Conservation (phyloP, 2,888 invertebrate genomes). For the Portevinia maculata region DNA sequence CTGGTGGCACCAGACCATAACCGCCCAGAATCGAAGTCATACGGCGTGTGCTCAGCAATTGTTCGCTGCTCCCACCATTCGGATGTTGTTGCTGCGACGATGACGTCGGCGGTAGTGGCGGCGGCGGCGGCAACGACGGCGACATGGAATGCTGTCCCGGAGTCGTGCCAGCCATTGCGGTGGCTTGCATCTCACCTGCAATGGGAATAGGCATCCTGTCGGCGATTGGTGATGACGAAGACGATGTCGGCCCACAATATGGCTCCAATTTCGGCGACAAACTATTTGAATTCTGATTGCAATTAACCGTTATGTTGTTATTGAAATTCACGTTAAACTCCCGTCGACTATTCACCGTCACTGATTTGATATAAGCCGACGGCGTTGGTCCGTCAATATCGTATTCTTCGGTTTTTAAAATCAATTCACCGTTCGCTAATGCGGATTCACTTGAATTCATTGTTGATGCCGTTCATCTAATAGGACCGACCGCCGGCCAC, state of each 20-base stretch:
- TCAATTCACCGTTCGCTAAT: conserved; percentile 57
- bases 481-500: conserved; percentile 31
- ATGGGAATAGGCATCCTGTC: conserved; percentile 67
- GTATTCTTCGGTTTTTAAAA: conserved; percentile 70
- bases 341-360: background rate
- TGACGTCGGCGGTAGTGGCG: background rate
- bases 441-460: conserved; percentile 70
- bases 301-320: conserved; percentile 50
- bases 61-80: conserved; percentile 37
- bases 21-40: conserved; percentile 66
- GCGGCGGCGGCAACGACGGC: conserved; percentile 45
- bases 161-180: conserved; percentile 48
- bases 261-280: conserved; percentile 57
- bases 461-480: conserved; percentile 60
- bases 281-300: conserved; percentile 26
- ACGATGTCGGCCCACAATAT: conserved; percentile 22
- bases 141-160: conserved; percentile 63
- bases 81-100: background rate
- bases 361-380: conserved; percentile 38
- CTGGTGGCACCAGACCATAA: conserved; percentile 60
- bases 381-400: conserved; percentile 46
- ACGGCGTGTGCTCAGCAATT: conserved; percentile 42
- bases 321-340: conserved; percentile 43
- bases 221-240: conserved; percentile 22
- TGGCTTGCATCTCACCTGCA: conserved; percentile 44